A percentile compares a stretch with the other conserved stretches of the same genome.
Evolutionary conservation across 1,140 invertebrate species (phyloP).

Genomic region (Drosophila oshimai): DNA sequence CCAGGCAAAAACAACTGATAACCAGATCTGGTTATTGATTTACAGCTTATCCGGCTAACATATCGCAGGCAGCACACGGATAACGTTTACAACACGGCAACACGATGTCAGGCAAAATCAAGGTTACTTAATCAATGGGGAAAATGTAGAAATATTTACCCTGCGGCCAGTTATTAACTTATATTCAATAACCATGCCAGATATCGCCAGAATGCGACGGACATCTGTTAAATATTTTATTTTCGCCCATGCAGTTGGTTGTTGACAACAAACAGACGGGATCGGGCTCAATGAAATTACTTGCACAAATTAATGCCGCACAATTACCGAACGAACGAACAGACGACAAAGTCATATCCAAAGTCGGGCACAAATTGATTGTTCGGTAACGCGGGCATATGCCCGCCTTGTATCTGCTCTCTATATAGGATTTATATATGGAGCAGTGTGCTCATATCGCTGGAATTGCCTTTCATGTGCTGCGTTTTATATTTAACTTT

Average conservation of each 20-base stretch:
- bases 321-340: conserved; percentile 50
- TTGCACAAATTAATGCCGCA: conserved; percentile 75
- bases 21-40: conserved; percentile 24
- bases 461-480: conserved; percentile 35
- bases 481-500: conserved; percentile 10
- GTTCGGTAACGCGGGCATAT: conserved; percentile 51
- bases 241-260: not conserved
- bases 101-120: conserved; percentile 41
- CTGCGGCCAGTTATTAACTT: conserved; percentile 57
- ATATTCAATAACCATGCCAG: conserved; percentile 39
- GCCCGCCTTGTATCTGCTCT: conserved; percentile 4
- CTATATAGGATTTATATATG: conserved; percentile 38
- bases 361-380: conserved; percentile 64
- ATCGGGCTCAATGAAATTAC: conserved; percentile 67
- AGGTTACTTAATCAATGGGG: conserved; percentile 54
- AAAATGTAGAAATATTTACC: conserved; percentile 56
- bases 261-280: conserved; percentile 17
- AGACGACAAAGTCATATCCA: conserved; percentile 32
- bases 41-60: conserved; percentile 29
- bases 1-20: conserved; percentile 19
- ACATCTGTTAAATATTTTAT: conserved; percentile 35
- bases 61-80: conserved; percentile 20
- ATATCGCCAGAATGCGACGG: conserved; percentile 13
- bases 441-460: conserved; percentile 13
- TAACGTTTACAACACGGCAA: conserved; percentile 42